Base-by-base conservation (phyloP, 2,888 invertebrate genomes). In the Troglohyphantes excavatus region DNA sequence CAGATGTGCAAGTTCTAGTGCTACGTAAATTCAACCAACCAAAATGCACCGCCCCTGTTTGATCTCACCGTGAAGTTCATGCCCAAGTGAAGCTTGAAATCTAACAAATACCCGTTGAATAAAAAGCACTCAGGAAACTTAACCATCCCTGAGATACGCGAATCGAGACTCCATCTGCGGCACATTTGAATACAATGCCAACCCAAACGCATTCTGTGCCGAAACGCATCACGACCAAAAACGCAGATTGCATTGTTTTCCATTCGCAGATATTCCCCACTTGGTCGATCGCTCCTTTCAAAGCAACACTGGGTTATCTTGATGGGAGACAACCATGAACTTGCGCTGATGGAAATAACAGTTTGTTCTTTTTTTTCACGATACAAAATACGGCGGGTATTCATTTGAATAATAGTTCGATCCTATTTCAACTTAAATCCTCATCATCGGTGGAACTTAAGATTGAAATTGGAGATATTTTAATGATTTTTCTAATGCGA, bases 151-250 rank as follows among this genome's bases (percentile, higher is more conserved):
- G 9, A n/a, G n/a, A 13, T 5, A 53, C 0, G 53, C 7, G 17
- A 7, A 53, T 53, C 13, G 17, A 53, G 53, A 53, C 53, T 5
- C 17, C 53, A 7, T 46, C 43, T 26, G 2, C n/a, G n/a, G n/a
- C 13, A 23, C 46, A 46, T 46, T 46, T 7, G 17, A 11, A 72
- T 23, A 72, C 72, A 72, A 72, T 72, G 46, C 39, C 43, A 46
- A n/a, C 2, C 5, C 2, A 39, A 72, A 26, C 39, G 21, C 33
- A 72, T 72, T 46, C n/a, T 72, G n/a, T n/a, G n/a, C 46, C 23
- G 26, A 46, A 72, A 72, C 39, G 43, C 72, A 72, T 72, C 72
- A 72, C 72, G 72, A 23, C 72, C 7, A 53, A 53, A 53, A 23
- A 46, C 19, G 17, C 17, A 6, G 17, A 1, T 11, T 46, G 23